Conservation (phyloP, 2,113 vertebrate genomes). For the Pelecanus crispus region DNA sequence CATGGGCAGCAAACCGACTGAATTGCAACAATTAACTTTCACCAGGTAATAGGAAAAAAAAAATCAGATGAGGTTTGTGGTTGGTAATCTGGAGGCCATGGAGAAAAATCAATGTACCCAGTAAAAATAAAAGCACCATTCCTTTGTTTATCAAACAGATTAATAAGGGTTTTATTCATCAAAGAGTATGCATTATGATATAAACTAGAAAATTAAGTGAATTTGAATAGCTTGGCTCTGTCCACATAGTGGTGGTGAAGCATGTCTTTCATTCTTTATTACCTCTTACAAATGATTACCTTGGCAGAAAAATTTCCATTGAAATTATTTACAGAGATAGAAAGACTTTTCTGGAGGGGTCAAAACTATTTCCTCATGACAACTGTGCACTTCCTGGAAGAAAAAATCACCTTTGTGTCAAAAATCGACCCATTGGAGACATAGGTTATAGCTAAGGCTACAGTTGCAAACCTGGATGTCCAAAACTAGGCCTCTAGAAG, state of each 20-base stretch:
- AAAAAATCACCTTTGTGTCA: not conserved
- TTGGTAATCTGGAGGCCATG: not conserved
- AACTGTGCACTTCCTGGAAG: not conserved
- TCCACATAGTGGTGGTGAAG: not conserved
- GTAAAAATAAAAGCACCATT: not conserved
- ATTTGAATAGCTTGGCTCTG: not conserved
- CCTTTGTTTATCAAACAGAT: not conserved
- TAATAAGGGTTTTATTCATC: not conserved
- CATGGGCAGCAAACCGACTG: not conserved
- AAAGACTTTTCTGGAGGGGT: accelerated
- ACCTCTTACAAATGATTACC: not conserved
- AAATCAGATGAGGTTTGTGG: not conserved
- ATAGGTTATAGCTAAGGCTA: not conserved
- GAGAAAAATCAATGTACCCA: not conserved
- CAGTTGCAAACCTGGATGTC: not conserved
- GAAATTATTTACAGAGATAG: not conserved
- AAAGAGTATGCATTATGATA: not conserved
- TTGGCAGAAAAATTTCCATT: not conserved
- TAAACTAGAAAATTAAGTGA: not conserved
- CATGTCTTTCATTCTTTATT: not conserved
- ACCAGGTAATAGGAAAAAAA: not conserved
- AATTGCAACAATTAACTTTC: not conserved
- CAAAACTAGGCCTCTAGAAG: not conserved
- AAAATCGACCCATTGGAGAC: not conserved
- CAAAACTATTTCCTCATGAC: not conserved